phyloP scores from a whole-genome alignment of 2,888 invertebrate species.

The Leptopterna dolabrata region DNA sequence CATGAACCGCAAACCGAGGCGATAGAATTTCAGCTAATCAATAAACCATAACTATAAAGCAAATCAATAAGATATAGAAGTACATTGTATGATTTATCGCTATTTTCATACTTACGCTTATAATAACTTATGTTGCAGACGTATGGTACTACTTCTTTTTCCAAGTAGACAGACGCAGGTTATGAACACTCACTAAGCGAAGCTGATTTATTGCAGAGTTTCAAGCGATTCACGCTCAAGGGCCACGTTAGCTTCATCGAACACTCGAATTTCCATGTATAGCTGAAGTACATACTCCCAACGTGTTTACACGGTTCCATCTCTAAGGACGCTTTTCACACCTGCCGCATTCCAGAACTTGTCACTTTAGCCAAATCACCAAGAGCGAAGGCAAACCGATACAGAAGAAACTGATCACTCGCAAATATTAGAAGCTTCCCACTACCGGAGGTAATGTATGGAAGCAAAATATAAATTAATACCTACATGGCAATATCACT shows the following conservation, averaged over 20 bases:
- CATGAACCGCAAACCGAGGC: too few relatives aligned
- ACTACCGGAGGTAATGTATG: neutral
- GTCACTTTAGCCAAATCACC: neutral
- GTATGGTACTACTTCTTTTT: neutral
- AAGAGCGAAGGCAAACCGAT: neutral
- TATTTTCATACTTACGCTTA: neutral
- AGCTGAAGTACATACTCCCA: neutral
- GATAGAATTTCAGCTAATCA: too few relatives aligned
- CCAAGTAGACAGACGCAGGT: neutral
- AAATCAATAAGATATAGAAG: too few relatives aligned
- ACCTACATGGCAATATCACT: neutral
- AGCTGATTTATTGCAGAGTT: neutral
- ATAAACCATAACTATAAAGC: too few relatives aligned
- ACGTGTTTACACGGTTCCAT: neutral
- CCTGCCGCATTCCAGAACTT: neutral
- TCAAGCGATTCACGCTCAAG: conserved; percentile 19
- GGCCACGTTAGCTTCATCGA: conserved; percentile 1
- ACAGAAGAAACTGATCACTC: neutral
- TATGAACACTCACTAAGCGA: neutral
- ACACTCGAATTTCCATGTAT: neutral
- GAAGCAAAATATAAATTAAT: neutral
- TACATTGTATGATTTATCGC: too few relatives aligned
- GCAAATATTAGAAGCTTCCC: neutral
- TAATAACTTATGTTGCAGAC: neutral
- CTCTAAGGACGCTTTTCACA: neutral